These are phyloP conservation scores for Galerucella nymphaeae DNA, from an alignment of 2,888 invertebrate species.

Conservation along the genomic window DNA sequence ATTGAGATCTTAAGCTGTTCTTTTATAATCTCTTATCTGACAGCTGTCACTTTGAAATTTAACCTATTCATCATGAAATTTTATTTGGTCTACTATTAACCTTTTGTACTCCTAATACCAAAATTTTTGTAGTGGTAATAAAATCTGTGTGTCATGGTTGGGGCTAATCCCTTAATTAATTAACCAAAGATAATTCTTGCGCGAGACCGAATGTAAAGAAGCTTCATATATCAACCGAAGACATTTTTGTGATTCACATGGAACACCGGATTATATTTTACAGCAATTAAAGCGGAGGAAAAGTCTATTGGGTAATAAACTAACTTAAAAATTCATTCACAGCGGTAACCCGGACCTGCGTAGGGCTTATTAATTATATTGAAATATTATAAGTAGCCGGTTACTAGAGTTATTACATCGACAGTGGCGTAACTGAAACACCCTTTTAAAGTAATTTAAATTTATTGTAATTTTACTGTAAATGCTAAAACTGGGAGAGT, in stretches of 20 bases:
- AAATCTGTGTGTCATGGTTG: conserved; percentile 5
- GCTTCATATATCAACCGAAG: conserved; percentile 17
- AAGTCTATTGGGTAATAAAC: conserved; percentile 34
- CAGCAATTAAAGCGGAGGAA: conserved; percentile 24
- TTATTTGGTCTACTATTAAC: no score
- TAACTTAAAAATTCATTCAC: conserved; percentile 40
- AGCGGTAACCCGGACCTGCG: conserved; percentile 47
- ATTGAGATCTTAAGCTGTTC: no score
- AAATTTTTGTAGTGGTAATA: not conserved
- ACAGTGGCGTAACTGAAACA: not conserved
- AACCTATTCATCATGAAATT: no score
- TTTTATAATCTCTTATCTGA: no score
- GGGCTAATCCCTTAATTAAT: conserved; percentile 24
- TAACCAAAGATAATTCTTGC: conserved; percentile 21
- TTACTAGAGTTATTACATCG: conserved; percentile 29
- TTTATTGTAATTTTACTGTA: no score
- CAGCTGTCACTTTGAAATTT: no score
- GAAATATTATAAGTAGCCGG: conserved; percentile 46
- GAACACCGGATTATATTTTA: conserved; percentile 31
- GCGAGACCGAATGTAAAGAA: conserved; percentile 9
- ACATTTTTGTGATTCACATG: conserved; percentile 18
- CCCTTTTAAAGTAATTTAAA: no score
- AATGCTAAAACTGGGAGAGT: no score
- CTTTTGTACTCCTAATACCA: no score
- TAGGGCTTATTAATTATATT: conserved; percentile 46